A percentile compares a stretch with the other conserved stretches of the same genome.
phyloP scores from a whole-genome alignment of 1,140 invertebrate species.

The Ceratina australensis region DNA sequence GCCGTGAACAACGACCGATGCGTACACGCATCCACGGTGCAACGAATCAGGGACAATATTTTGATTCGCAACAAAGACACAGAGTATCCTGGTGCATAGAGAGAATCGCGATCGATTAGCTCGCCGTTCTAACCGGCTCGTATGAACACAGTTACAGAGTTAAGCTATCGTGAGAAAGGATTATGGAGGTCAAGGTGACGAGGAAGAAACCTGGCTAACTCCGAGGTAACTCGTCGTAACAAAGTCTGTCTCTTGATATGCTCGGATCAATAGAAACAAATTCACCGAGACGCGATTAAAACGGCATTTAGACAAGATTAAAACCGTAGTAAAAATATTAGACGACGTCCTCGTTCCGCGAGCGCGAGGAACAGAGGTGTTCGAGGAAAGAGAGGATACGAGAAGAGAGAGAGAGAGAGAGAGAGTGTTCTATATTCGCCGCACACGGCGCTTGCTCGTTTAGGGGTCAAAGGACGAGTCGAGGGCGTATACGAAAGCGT shows the following conservation, averaged over 20 bases:
- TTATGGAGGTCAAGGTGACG: constrained; percentile 25
- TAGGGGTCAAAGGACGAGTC: constrained; percentile 64
- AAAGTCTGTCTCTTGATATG: no score
- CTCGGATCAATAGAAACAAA: no score
- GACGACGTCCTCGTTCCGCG: background rate
- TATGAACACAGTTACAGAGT: background rate
- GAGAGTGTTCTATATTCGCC: background rate
- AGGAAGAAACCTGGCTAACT: constrained; percentile 1
- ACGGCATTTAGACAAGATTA: background rate
- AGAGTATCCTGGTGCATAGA: no score
- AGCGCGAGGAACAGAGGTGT: background rate
- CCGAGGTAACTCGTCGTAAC: no score
- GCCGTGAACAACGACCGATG: no score
- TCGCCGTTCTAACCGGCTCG: background rate
- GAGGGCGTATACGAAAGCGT: constrained; percentile 63
- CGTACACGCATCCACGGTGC: no score
- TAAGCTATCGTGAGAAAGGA: background rate
- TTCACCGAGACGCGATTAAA: no score
- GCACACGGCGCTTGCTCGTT: constrained; percentile 61
- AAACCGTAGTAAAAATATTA: background rate
- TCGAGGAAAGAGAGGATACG: background rate
- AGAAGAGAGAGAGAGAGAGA: background rate
- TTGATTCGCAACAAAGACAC: no score
- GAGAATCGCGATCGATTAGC: background rate
- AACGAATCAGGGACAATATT: no score